phyloP scores from a whole-genome alignment of 1,140 invertebrate species.

The Alviniconcha marisindica region DNA sequence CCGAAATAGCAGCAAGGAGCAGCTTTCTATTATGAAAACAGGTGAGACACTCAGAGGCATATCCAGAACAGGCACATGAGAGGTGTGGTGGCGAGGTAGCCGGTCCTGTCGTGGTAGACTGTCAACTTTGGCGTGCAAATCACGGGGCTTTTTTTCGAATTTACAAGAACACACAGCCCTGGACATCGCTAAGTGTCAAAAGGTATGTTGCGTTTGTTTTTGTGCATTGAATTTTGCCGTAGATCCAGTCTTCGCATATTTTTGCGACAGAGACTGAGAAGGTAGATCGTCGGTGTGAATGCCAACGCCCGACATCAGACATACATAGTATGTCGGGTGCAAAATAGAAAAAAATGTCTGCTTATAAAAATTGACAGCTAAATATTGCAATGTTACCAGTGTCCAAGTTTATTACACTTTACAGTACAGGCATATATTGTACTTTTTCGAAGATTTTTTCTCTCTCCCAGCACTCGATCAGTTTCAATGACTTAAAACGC shows the following conservation, averaged over 20 bases:
- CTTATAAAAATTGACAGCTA: no score
- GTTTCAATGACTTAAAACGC: no score
- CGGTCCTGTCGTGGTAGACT: background rate
- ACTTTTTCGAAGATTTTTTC: no score
- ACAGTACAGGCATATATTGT: no score
- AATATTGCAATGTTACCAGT: no score
- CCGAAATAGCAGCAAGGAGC: constrained; percentile 22
- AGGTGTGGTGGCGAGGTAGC: constrained; percentile 41
- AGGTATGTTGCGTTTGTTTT: background rate
- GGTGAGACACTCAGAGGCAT: constrained; percentile 25
- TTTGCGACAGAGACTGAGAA: background rate
- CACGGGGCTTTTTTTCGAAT: background rate
- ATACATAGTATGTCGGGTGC: no score
- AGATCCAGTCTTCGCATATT: background rate
- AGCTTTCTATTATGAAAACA: constrained; percentile 24
- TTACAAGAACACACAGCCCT: background rate
- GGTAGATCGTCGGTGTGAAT: background rate
- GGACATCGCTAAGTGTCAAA: background rate
- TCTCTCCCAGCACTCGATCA: no score
- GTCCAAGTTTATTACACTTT: no score
- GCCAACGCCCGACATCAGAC: background rate
- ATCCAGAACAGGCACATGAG: constrained; percentile 32
- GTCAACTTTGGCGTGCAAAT: no score
- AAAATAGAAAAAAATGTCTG: no score
- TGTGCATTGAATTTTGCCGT: background rate